Evolutionary conservation across 2,797 vertebrate species (phyloP).

Genomic region (Philypnodon macrostomus): DNA sequence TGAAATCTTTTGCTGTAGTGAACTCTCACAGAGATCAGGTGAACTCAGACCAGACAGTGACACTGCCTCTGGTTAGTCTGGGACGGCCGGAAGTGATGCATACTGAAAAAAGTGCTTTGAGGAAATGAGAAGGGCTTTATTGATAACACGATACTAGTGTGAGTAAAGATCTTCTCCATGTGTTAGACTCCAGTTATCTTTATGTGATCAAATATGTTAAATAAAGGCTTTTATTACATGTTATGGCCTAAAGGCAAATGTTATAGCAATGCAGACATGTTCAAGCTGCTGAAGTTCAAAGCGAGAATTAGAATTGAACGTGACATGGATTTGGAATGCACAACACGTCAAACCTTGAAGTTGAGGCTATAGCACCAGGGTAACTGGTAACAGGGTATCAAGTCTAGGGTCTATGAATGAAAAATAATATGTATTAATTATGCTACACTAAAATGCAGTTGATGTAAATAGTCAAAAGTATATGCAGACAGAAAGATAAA

Average conservation of each 20-base stretch:
- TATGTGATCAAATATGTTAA: background rate
- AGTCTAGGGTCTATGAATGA: too few relatives aligned
- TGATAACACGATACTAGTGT: constrained; percentile 18
- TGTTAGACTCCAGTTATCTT: constrained; percentile 1
- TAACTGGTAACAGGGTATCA: too few relatives aligned
- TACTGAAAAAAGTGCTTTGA: constrained; percentile 11
- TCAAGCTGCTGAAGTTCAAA: too few relatives aligned
- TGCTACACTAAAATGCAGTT: too few relatives aligned
- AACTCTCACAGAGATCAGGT: constrained; percentile 63
- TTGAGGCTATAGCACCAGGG: too few relatives aligned
- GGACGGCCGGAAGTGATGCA: constrained; percentile 16
- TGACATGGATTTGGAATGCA: too few relatives aligned
- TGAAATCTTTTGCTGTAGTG: constrained; percentile 34
- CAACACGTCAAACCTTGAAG: too few relatives aligned
- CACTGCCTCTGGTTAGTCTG: constrained; percentile 36
- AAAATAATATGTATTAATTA: too few relatives aligned
- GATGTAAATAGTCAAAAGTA: too few relatives aligned
- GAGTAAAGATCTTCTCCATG: background rate
- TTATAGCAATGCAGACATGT: too few relatives aligned
- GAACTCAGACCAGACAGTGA: constrained; percentile 32
- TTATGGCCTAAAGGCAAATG: background rate
- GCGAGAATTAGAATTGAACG: too few relatives aligned
- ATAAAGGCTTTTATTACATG: background rate
- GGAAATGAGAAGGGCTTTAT: constrained; percentile 1
- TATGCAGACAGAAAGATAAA: too few relatives aligned